phyloP scores from a whole-genome alignment of 2,113 vertebrate genomes.

The Poeciliopsis turrubarensis region DNA sequence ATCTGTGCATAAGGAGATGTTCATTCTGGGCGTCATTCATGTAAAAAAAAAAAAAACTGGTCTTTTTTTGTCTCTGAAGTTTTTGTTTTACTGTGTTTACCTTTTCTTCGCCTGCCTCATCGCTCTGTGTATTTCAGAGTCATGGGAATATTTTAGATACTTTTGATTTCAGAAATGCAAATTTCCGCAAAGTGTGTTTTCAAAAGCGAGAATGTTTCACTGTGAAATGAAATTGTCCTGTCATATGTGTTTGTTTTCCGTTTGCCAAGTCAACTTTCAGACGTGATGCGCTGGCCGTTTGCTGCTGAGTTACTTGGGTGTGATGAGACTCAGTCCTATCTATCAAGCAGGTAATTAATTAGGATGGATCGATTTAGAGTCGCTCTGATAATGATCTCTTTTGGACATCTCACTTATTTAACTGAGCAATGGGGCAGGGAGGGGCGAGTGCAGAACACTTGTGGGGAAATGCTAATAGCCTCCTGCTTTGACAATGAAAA shows the following conservation, averaged over 20 bases:
- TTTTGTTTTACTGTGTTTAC: neutral
- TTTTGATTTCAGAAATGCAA: neutral
- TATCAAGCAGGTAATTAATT: slow-evolving; percentile 69
- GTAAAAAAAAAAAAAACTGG: neutral
- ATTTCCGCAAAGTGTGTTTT: neutral
- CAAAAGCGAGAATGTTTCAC: neutral
- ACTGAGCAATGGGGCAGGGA: slow-evolving; percentile 2
- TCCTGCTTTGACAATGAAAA: slow-evolving; percentile 47
- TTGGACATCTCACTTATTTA: slow-evolving; percentile 65
- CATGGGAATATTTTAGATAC: neutral
- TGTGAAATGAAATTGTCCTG: neutral
- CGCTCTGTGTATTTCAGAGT: neutral
- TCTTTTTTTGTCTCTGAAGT: neutral
- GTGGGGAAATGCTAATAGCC: slow-evolving; percentile 40
- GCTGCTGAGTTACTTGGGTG: slow-evolving; percentile 28
- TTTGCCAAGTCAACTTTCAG: slow-evolving; percentile 6
- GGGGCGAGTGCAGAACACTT: neutral
- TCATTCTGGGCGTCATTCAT: neutral
- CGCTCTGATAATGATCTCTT: slow-evolving; percentile 64
- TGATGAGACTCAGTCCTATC: slow-evolving; percentile 47
- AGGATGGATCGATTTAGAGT: slow-evolving; percentile 59
- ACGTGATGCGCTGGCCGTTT: slow-evolving; percentile 12
- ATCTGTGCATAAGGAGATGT: neutral
- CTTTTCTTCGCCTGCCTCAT: neutral
- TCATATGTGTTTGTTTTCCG: neutral